phyloP scores from a whole-genome alignment of 2,888 invertebrate genomes.

The Meiosimyza platycephala region DNA sequence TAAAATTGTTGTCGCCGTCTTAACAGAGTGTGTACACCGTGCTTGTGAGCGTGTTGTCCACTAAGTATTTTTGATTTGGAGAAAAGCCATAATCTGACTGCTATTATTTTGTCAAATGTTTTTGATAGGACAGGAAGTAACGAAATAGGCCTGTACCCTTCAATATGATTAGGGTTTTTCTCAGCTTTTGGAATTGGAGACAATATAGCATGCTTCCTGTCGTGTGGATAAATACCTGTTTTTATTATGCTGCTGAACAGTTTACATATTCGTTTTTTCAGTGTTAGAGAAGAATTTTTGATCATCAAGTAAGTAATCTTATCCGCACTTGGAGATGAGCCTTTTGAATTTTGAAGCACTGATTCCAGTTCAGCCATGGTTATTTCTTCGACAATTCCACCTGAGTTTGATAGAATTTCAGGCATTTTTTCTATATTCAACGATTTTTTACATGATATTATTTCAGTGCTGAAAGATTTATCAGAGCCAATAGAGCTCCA shows the following conservation, averaged over 20 bases:
- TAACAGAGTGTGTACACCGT: too few relatives aligned
- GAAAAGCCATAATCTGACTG: background rate
- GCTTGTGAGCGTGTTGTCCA: slow-evolving; percentile 30
- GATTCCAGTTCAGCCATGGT: slow-evolving; percentile 3
- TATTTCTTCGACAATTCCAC: background rate
- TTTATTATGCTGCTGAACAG: slow-evolving; percentile 24
- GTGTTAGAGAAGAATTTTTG: background rate
- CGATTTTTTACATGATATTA: background rate
- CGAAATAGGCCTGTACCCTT: slow-evolving; percentile 27
- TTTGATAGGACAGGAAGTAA: slow-evolving; percentile 31
- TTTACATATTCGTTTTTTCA: slow-evolving; percentile 14
- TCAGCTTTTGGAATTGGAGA: slow-evolving; percentile 30
- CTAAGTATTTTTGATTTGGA: background rate
- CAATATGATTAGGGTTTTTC: slow-evolving; percentile 14
- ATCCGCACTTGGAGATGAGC: too few relatives aligned
- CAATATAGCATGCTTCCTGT: slow-evolving; percentile 22
- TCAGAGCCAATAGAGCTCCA: background rate
- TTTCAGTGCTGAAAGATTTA: background rate
- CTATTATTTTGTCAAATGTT: slow-evolving; percentile 29
- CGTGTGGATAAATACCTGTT: slow-evolving; percentile 29
- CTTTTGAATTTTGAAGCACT: background rate
- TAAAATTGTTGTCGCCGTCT: too few relatives aligned
- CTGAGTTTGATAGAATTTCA: background rate
- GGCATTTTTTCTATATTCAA: background rate
- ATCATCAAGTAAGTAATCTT: slow-evolving; percentile 28